phyloP scores from a whole-genome alignment of 2,113 vertebrate genomes.

The Trematocara unimaculatum region DNA sequence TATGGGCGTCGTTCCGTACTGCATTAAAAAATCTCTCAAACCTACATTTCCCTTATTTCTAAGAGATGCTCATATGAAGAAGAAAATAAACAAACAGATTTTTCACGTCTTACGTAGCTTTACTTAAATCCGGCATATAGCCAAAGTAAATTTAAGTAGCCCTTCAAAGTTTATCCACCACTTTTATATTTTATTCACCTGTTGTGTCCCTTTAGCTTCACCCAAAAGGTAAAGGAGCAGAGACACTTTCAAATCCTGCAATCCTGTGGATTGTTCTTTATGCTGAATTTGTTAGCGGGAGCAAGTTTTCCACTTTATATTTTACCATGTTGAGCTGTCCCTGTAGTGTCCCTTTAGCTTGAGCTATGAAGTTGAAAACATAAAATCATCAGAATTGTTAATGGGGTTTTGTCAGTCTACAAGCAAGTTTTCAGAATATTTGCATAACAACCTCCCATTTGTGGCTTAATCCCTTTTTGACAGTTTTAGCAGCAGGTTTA shows the following conservation, averaged over 20 bases:
- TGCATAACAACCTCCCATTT: background rate
- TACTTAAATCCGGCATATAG: background rate
- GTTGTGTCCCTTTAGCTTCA: background rate
- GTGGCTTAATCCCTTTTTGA: background rate
- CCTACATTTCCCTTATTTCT: background rate
- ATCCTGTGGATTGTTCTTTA: accelerated
- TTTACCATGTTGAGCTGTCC: background rate
- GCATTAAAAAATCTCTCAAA: background rate
- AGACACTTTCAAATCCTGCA: background rate
- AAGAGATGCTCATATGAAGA: background rate
- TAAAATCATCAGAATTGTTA: background rate
- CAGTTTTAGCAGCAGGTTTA: conserved; percentile 6
- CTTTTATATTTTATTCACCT: background rate
- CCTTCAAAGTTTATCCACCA: background rate
- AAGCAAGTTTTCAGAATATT: background rate
- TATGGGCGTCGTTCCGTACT: background rate
- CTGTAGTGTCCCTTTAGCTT: background rate
- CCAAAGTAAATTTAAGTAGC: background rate
- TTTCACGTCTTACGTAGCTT: background rate
- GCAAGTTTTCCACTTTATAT: background rate
- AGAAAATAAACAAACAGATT: accelerated
- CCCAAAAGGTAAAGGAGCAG: background rate
- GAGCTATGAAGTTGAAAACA: accelerated
- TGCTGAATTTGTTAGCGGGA: background rate
- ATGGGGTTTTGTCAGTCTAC: background rate